A percentile compares a stretch with the other conserved stretches of the same genome.
Evolutionary conservation across 2,113 vertebrate genomes (phyloP).

Genomic region (Tenebrosternarchus preto): DNA sequence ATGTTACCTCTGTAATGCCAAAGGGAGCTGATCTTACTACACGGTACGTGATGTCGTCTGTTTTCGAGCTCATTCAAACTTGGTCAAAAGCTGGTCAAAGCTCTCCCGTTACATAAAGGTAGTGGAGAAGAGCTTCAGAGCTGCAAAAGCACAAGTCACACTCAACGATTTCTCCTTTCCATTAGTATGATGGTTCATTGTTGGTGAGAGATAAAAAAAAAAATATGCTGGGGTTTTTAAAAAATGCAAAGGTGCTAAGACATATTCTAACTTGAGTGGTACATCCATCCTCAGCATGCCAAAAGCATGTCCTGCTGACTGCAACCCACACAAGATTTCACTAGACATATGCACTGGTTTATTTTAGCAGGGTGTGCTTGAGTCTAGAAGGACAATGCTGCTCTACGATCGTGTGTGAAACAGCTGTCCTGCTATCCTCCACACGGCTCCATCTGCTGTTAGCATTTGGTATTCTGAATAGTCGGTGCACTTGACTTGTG

Average conservation of each 20-base stretch:
- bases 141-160: neutral
- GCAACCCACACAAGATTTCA: neutral
- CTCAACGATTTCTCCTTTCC: neutral
- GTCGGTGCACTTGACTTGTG: neutral
- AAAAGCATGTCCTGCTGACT: slow-evolving; percentile 17
- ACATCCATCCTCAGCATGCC: neutral
- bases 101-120: neutral
- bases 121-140: neutral
- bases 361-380: neutral
- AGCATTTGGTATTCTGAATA: neutral
- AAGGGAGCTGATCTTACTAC: too few species aligned
- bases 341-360: neutral
- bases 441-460: slow-evolving; percentile 46
- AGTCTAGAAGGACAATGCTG: neutral
- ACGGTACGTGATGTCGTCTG: too few species aligned
- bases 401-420: neutral
- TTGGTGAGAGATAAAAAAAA: slow-evolving; percentile 2
- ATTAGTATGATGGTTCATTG: neutral
- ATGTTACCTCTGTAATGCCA: too few species aligned
- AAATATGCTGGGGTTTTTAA: neutral
- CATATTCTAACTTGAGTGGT: slow-evolving; percentile 5
- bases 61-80: too few species aligned
- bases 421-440: slow-evolving; percentile 3
- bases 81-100: neutral
- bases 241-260: slow-evolving; percentile 1